These are phyloP conservation scores for Perodicticus potto DNA, from an alignment of 2,797 vertebrate genomes.

Conservation along the genomic window DNA sequence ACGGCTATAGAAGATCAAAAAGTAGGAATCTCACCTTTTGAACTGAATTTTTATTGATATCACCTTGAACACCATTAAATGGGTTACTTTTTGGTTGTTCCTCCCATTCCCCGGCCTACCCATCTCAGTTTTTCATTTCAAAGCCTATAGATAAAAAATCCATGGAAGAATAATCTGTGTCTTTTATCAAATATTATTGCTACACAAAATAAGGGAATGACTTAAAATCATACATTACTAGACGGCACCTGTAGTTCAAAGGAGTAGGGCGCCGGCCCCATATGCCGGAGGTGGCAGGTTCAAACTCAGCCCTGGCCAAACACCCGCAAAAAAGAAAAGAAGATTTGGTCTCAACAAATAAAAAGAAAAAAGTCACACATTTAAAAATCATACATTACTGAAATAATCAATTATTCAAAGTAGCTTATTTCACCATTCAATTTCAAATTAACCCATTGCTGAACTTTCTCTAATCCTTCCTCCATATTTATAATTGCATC, in stretches of 20 bases:
- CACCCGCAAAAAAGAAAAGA: too few relatives aligned
- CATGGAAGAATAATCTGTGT: not conserved
- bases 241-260: not conserved
- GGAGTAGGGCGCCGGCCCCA: too few relatives aligned
- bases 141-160: conserved; percentile 20
- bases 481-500: conserved; percentile 25
- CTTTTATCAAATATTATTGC: conserved; percentile 38
- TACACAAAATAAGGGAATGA: conserved; percentile 45
- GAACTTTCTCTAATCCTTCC: not conserved
- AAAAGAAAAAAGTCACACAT: too few relatives aligned
- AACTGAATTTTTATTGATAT: conserved; percentile 61
- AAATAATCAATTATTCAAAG: not conserved
- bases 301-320: too few relatives aligned
- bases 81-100: conserved; percentile 25
- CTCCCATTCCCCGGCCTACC: not conserved
- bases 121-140: conserved; percentile 50
- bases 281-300: too few relatives aligned
- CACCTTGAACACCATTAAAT: conserved; percentile 9
- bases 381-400: not conserved
- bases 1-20: conserved; percentile 47
- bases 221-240: not conserved
- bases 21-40: conserved; percentile 21
- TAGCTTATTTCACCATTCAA: conserved; percentile 11
- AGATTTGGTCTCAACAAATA: too few relatives aligned
- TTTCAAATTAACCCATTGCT: conserved; percentile 41